Conservation (phyloP, 2,888 invertebrate genomes). For the Pyrgus malvae region DNA sequence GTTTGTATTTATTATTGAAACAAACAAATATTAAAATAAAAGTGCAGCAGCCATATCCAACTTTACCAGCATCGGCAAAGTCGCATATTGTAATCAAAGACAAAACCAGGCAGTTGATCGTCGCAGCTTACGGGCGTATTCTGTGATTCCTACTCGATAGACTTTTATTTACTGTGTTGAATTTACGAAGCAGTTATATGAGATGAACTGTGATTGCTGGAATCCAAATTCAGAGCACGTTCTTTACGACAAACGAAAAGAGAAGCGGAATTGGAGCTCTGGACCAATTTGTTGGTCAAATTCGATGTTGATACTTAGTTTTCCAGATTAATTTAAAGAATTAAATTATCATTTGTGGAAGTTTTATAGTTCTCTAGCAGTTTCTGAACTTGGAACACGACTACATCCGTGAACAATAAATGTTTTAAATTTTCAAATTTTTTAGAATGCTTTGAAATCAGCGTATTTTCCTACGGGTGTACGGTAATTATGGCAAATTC, state of each 20-base stretch:
- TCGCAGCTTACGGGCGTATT: conserved; percentile 6
- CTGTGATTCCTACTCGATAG: conserved; percentile 2
- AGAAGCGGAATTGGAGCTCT: conserved; percentile 12
- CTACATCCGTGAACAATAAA: too few species aligned
- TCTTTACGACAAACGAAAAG: conserved; percentile 24
- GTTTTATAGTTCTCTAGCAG: background rate
- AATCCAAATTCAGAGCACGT: conserved; percentile 21
- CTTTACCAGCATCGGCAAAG: conserved; percentile 9
- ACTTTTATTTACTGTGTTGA: conserved; percentile 25
- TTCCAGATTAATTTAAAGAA: conserved; percentile 7
- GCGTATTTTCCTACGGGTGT: too few species aligned
- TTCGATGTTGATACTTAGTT: conserved; percentile 15
- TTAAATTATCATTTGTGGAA: conserved; percentile 10
- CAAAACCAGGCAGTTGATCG: conserved; percentile 25
- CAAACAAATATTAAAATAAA: conserved; percentile 9
- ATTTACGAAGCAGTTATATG: conserved; percentile 24
- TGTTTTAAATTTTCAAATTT: too few species aligned
- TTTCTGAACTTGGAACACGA: background rate
- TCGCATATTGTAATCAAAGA: conserved; percentile 20
- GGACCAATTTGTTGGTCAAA: conserved; percentile 25
- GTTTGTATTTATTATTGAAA: conserved; percentile 13
- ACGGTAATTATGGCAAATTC: too few species aligned
- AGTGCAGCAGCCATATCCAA: conserved; percentile 12
- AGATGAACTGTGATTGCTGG: conserved; percentile 25
- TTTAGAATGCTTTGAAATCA: too few species aligned